These are phyloP conservation scores for Flabesymbios commensalis DNA, from an alignment of 2,888 invertebrate genomes.

Conservation along the genomic window DNA sequence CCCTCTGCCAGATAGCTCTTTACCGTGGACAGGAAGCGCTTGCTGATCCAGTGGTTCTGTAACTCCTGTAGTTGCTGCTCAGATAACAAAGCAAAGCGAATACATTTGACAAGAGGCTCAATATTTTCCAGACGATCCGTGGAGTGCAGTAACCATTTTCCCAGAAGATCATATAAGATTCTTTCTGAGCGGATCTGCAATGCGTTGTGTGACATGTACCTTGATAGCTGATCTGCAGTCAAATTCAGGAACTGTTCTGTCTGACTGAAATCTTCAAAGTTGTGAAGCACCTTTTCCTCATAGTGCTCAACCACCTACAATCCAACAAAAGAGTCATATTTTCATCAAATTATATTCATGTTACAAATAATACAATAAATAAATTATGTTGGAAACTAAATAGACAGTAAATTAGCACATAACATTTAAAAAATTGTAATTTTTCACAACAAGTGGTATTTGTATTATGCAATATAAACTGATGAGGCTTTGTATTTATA, in stretches of 20 bases:
- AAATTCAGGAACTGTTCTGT: constrained; percentile 51
- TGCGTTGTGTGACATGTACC: constrained; percentile 46
- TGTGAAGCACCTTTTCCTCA: constrained; percentile 51
- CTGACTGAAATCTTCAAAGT: constrained; percentile 53
- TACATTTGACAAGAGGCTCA: constrained; percentile 42
- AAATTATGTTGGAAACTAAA: no score
- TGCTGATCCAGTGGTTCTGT: constrained; percentile 22
- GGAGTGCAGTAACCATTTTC: constrained; percentile 50
- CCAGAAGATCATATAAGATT: constrained; percentile 48
- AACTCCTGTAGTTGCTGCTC: constrained; percentile 29
- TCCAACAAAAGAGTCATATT: no score
- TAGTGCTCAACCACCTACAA: constrained; percentile 49
- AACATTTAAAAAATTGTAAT: no score
- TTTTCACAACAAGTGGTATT: no score
- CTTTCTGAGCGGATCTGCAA: constrained; percentile 49
- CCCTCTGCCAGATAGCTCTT: constrained; percentile 18
- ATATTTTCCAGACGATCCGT: constrained; percentile 38
- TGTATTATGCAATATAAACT: no score
- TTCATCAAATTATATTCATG: no score
- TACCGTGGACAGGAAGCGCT: constrained; percentile 12
- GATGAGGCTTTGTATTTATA: no score
- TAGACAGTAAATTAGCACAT: no score
- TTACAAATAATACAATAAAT: no score
- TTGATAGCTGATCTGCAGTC: constrained; percentile 41
- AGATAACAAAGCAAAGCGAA: constrained; percentile 56